Evolutionary conservation across 2,888 invertebrate genomes (phyloP).

Genomic region (Philopedon plagiatum): DNA sequence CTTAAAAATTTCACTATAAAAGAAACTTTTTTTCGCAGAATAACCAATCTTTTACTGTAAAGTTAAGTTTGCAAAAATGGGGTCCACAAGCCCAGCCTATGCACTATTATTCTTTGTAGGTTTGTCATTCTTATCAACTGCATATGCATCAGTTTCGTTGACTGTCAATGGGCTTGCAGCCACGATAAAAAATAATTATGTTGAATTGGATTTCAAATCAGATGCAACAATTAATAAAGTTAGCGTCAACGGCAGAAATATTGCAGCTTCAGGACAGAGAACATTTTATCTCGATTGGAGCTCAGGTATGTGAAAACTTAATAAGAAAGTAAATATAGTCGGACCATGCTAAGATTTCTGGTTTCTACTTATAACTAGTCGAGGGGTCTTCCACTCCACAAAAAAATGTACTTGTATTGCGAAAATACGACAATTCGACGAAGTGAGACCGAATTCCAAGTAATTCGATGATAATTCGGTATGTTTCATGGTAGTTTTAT

Average conservation of each 20-base stretch:
- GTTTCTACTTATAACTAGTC: too few relatives aligned
- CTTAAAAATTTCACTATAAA: background rate
- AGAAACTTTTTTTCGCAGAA: background rate
- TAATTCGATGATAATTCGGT: too few relatives aligned
- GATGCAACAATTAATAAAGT: constrained; percentile 9
- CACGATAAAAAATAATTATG: constrained; percentile 26
- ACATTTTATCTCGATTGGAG: constrained; percentile 37
- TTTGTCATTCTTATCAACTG: background rate
- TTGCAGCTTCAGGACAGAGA: constrained; percentile 18
- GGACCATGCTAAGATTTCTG: too few relatives aligned
- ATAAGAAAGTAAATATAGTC: too few relatives aligned
- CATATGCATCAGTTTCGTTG: constrained; percentile 17
- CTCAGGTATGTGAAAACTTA: constrained; percentile 17
- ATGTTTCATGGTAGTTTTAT: too few relatives aligned
- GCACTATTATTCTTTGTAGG: background rate
- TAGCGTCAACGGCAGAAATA: constrained; percentile 19
- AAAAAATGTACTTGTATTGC: too few relatives aligned
- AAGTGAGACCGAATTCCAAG: too few relatives aligned
- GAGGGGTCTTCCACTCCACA: too few relatives aligned
- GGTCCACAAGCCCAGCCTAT: background rate
- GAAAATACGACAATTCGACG: too few relatives aligned
- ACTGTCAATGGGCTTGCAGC: constrained; percentile 26
- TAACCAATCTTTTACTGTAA: too few relatives aligned
- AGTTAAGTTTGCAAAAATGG: constrained; percentile 8
- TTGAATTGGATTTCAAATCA: constrained; percentile 30